phyloP scores from a whole-genome alignment of 2,797 vertebrate genomes.

The Takifugu ocellatus region DNA sequence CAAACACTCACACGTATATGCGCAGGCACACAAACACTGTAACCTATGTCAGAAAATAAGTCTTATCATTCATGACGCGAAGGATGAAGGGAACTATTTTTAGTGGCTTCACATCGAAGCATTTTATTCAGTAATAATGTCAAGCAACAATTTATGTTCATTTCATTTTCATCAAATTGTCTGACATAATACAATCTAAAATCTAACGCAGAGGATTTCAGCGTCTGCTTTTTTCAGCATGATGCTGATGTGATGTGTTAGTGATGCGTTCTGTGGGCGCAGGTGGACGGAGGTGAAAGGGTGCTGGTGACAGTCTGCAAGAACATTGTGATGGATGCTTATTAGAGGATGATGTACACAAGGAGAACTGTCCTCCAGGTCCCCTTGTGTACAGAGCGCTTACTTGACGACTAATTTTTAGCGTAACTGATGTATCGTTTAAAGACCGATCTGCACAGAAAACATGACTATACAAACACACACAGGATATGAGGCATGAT shows the following conservation, averaged over 20 bases:
- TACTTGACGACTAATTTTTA: not conserved
- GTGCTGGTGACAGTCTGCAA: not conserved
- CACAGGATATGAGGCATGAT: not conserved
- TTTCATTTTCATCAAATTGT: too few species aligned
- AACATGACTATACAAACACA: not conserved
- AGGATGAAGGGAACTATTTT: too few species aligned
- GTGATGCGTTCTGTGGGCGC: not conserved
- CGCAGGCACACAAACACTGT: not conserved
- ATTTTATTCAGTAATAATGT: too few species aligned
- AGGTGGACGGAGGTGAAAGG: slow-evolving; percentile 4
- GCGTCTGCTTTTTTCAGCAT: too few species aligned
- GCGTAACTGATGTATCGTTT: not conserved
- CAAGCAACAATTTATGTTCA: too few species aligned
- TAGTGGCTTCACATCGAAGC: too few species aligned
- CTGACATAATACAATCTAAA: too few species aligned
- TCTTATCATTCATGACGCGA: too few species aligned
- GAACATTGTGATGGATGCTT: not conserved
- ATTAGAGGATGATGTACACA: not conserved
- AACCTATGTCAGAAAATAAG: too few species aligned
- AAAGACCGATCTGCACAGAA: not conserved
- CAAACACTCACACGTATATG: not conserved
- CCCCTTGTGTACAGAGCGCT: not conserved
- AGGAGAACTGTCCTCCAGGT: not conserved
- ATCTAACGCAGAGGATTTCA: too few species aligned
- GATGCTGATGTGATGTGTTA: not conserved